Evolutionary conservation across 2,888 invertebrate species (phyloP).

Genomic region (Luperina nickerlii): DNA sequence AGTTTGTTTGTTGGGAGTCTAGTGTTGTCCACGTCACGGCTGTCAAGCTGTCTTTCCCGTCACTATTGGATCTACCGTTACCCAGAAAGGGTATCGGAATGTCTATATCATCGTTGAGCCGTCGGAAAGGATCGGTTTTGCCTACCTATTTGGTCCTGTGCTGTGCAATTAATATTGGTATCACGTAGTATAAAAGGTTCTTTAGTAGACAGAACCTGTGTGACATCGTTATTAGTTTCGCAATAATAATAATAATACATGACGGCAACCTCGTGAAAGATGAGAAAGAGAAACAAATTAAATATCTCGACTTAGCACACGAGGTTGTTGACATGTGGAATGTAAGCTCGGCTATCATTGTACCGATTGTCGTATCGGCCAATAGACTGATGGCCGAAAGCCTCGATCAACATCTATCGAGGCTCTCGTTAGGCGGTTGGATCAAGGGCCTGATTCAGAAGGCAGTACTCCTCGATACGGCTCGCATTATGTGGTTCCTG

Average conservation of each 20-base stretch:
- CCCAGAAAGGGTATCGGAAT: slow-evolving; percentile 48
- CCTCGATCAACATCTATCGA: too few relatives aligned
- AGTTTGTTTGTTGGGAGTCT: not conserved
- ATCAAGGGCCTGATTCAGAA: too few relatives aligned
- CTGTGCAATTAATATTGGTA: slow-evolving; percentile 6
- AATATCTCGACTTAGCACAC: too few relatives aligned
- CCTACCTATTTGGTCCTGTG: slow-evolving; percentile 22
- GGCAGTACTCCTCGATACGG: too few relatives aligned
- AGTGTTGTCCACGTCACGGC: not conserved
- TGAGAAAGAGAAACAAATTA: too few relatives aligned
- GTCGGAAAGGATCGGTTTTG: slow-evolving; percentile 32
- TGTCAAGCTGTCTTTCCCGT: slow-evolving; percentile 28
- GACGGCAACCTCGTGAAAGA: too few relatives aligned
- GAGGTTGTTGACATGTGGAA: too few relatives aligned
- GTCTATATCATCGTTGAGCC: slow-evolving; percentile 22
- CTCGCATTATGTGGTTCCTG: too few relatives aligned
- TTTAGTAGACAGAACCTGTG: not conserved
- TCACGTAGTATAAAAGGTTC: slow-evolving; percentile 28
- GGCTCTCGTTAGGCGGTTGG: too few relatives aligned
- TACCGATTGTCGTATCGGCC: too few relatives aligned
- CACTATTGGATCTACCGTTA: slow-evolving; percentile 2
- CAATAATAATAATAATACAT: not conserved
- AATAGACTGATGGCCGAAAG: too few relatives aligned
- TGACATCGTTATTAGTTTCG: not conserved
- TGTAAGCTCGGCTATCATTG: too few relatives aligned